These are phyloP conservation scores for Strix occidentalis DNA, from an alignment of 2,797 vertebrate species.

Conservation along the genomic window DNA sequence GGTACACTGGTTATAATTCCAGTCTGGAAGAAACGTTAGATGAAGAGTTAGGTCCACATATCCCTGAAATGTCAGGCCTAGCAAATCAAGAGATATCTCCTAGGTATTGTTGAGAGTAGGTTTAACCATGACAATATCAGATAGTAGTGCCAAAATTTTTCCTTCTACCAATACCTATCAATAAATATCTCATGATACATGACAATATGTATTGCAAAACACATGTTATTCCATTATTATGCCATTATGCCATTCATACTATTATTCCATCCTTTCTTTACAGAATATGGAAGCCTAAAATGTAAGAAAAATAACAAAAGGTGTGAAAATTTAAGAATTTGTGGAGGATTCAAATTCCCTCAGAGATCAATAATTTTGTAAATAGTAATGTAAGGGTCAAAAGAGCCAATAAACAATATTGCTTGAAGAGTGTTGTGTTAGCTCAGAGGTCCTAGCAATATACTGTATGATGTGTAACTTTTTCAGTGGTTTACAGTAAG, in stretches of 20 bases:
- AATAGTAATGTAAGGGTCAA: neutral
- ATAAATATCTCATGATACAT: neutral
- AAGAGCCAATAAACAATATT: neutral
- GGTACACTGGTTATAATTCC: neutral
- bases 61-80: constrained; percentile 3
- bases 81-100: neutral
- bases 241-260: neutral
- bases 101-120: neutral
- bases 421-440: neutral
- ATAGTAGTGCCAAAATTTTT: neutral
- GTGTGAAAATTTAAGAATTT: neutral
- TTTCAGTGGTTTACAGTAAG: neutral
- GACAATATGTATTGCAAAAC: neutral
- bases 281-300: neutral
- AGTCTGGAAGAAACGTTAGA: neutral
- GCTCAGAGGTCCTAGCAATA: neutral
- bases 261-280: neutral
- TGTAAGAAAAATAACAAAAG: neutral
- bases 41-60: neutral
- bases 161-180: neutral
- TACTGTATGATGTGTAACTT: neutral
- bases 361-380: neutral
- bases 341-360: neutral
- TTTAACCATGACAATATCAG: neutral
- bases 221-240: neutral